Conservation (phyloP, 1,140 invertebrate species). For the Sminthurides bifidus region DNA sequence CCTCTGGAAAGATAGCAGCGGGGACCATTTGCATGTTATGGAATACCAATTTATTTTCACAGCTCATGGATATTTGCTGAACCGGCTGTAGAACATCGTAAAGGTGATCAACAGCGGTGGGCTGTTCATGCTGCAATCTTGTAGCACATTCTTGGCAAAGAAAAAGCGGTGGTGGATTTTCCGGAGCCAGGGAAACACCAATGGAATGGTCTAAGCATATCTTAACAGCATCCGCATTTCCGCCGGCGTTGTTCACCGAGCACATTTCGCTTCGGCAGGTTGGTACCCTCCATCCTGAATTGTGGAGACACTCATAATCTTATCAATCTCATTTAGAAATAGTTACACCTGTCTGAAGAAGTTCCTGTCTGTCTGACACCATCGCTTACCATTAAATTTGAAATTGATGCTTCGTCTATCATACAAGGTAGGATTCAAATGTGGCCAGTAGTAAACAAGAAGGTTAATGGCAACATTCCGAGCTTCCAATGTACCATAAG, state of each 20-base stretch:
- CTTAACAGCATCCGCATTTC: slow-evolving; percentile 64
- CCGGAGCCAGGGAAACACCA: slow-evolving; percentile 55
- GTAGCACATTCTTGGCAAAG: slow-evolving; percentile 94
- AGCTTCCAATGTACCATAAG: slow-evolving; percentile 85
- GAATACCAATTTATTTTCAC: slow-evolving; percentile 81
- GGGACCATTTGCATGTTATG: neutral
- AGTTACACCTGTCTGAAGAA: neutral
- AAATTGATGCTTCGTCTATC: slow-evolving; percentile 78
- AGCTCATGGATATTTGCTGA: slow-evolving; percentile 84
- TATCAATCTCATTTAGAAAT: neutral
- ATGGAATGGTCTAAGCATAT: slow-evolving; percentile 80
- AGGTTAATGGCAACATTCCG: slow-evolving; percentile 86
- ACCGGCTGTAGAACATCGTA: slow-evolving; percentile 87
- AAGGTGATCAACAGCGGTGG: slow-evolving; percentile 62
- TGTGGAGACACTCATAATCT: neutral
- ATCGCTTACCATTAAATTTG: slow-evolving; percentile 64
- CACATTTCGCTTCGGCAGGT: slow-evolving; percentile 31
- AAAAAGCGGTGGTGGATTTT: slow-evolving; percentile 84
- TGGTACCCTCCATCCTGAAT: slow-evolving; percentile 23
- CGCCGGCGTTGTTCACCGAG: slow-evolving; percentile 28
- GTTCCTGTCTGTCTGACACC: neutral
- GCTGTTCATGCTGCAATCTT: slow-evolving; percentile 54
- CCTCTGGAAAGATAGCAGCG: neutral
- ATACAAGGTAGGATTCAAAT: slow-evolving; percentile 84
- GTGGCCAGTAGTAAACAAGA: slow-evolving; percentile 98